Conservation (phyloP, 2,113 vertebrate genomes). For the Nothocercus nigrocapillus region DNA sequence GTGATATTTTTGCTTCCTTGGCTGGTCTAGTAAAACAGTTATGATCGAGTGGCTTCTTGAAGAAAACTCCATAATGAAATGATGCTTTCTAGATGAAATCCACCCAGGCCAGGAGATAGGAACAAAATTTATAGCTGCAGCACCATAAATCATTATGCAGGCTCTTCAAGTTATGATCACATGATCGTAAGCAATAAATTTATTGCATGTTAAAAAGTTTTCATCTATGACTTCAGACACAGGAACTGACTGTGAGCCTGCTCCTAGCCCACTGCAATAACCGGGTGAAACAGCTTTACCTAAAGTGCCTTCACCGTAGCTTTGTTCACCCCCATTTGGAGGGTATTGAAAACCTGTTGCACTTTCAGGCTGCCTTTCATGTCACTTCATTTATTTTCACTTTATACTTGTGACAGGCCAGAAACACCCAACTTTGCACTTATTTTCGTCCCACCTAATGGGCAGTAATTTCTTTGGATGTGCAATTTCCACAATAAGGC, state of each 20-base stretch:
- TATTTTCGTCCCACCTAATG: background rate
- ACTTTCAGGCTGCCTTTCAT: background rate
- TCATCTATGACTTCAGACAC: background rate
- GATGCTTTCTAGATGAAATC: constrained; percentile 25
- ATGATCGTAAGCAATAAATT: constrained; percentile 16
- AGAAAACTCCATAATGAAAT: background rate
- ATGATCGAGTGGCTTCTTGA: background rate
- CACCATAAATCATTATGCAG: background rate
- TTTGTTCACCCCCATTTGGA: background rate
- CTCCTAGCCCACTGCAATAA: background rate
- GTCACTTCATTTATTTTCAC: background rate
- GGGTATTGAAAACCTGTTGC: background rate
- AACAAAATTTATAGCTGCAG: background rate
- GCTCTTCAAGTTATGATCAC: background rate
- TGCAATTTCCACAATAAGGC: background rate
- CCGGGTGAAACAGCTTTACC: background rate
- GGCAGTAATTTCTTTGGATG: background rate
- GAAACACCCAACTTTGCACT: background rate
- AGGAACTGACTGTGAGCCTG: background rate
- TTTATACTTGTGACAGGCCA: background rate
- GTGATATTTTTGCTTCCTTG: background rate
- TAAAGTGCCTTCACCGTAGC: background rate
- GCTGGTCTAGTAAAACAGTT: background rate
- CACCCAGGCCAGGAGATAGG: constrained; percentile 1
- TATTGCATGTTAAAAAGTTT: background rate